These are phyloP conservation scores for Furcula furcula DNA, from an alignment of 2,888 invertebrate genomes.

Conservation along the genomic window DNA sequence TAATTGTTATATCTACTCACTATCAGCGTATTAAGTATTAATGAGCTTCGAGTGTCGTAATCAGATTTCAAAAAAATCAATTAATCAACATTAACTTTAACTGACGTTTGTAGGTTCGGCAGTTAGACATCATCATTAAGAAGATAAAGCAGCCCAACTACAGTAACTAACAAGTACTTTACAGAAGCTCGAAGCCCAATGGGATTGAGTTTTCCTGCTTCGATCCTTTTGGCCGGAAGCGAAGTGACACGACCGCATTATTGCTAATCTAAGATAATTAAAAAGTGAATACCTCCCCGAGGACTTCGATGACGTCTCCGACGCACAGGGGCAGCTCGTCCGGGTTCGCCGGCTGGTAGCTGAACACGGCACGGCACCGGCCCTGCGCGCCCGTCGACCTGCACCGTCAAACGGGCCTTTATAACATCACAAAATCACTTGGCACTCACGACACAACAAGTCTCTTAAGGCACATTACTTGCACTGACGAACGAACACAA, in stretches of 20 bases:
- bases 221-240: no score
- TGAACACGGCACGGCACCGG: constrained; percentile 92
- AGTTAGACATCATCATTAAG: no score
- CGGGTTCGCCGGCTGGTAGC: constrained; percentile 95
- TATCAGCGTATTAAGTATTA: no score
- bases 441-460: not conserved
- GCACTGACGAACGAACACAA: not conserved
- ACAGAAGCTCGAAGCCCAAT: no score
- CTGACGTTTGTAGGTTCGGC: no score
- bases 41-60: no score
- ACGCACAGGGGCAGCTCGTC: constrained; percentile 95
- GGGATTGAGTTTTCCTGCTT: no score
- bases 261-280: not conserved
- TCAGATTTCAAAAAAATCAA: no score
- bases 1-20: no score
- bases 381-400: constrained; percentile 72
- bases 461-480: not conserved
- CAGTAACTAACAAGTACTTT: no score
- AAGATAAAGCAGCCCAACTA: no score
- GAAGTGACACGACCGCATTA: not conserved
- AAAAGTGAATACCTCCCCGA: constrained; percentile 85
- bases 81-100: no score
- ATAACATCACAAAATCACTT: not conserved
- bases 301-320: constrained; percentile 94
- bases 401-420: constrained; percentile 3